A percentile compares a stretch with the other conserved stretches of the same genome.
These are phyloP conservation scores for Pogonognathellus flavescens DNA, from an alignment of 1,140 invertebrate genomes.

Conservation along the genomic window DNA sequence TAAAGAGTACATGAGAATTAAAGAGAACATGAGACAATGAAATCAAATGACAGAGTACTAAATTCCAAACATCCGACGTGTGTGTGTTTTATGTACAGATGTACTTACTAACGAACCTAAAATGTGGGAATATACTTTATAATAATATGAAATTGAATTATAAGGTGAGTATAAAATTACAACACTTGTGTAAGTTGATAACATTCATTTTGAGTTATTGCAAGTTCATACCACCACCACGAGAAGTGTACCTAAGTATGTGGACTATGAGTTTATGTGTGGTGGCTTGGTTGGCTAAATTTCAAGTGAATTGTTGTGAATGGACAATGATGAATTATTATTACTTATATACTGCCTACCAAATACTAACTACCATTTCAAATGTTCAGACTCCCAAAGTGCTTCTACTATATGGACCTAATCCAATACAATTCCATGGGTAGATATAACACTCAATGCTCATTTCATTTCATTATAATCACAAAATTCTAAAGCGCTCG, in stretches of 20 bases:
- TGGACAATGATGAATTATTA: slow-evolving; percentile 49
- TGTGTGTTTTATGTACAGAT: too few species aligned
- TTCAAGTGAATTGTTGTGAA: slow-evolving; percentile 27
- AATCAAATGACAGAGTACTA: slow-evolving; percentile 34
- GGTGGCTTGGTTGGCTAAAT: background rate
- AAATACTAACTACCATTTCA: background rate
- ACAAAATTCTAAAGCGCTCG: background rate
- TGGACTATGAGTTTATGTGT: too few species aligned
- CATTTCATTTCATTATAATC: background rate
- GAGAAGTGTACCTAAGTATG: too few species aligned
- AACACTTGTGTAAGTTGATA: too few species aligned
- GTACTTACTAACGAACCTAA: too few species aligned
- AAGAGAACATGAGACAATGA: slow-evolving; percentile 10
- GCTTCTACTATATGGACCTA: background rate
- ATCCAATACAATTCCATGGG: slow-evolving; percentile 8
- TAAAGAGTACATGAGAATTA: background rate
- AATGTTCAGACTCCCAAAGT: background rate
- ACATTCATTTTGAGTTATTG: too few species aligned
- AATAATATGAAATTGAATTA: too few species aligned
- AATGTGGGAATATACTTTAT: too few species aligned
- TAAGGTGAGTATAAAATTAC: too few species aligned
- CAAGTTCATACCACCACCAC: background rate
- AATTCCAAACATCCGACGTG: slow-evolving; percentile 7
- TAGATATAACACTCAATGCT: slow-evolving; percentile 1
- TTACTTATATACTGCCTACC: slow-evolving; percentile 8